Percentiles rank a stretch among this genome's conserved stretches.
Evolutionary conservation across 2,888 invertebrate species (phyloP).

Genomic region (Ceramica pisi): DNA sequence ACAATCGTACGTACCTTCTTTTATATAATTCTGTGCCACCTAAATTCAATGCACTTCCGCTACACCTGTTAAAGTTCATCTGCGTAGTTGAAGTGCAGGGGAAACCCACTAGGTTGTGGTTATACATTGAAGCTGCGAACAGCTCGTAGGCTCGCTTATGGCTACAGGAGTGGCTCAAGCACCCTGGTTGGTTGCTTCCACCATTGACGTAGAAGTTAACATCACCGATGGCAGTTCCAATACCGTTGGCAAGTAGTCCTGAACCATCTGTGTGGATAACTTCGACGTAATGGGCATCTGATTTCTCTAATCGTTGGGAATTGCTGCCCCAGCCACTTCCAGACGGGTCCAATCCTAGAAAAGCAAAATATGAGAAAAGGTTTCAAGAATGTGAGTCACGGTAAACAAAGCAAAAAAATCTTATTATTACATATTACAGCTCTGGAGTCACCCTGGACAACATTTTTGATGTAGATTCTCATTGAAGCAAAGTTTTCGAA

Average conservation of each 20-base stretch:
- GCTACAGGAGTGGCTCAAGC: slow-evolving; percentile 72
- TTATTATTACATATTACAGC: background rate
- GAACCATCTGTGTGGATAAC: slow-evolving; percentile 81
- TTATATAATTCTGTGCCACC: slow-evolving; percentile 74
- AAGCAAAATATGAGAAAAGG: background rate
- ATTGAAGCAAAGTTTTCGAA: background rate
- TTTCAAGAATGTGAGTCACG: background rate
- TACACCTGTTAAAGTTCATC: slow-evolving; percentile 72
- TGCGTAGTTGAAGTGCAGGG: slow-evolving; percentile 69
- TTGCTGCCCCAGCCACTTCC: slow-evolving; percentile 71
- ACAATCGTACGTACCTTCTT: slow-evolving; percentile 64
- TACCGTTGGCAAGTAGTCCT: slow-evolving; percentile 87
- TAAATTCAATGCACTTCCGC: slow-evolving; percentile 67
- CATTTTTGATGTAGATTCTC: background rate
- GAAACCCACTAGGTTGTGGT: slow-evolving; percentile 69
- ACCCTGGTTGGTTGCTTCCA: slow-evolving; percentile 92
- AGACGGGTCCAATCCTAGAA: slow-evolving; percentile 78
- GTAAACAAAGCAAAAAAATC: background rate
- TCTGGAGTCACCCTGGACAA: background rate
- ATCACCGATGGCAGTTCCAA: slow-evolving; percentile 94
- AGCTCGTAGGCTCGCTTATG: slow-evolving; percentile 79
- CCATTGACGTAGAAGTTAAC: slow-evolving; percentile 97
- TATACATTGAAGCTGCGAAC: slow-evolving; percentile 73
- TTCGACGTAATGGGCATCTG: slow-evolving; percentile 81
- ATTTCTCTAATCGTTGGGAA: slow-evolving; percentile 65